Base-by-base conservation (phyloP, 2,888 invertebrate species). In the Heliconius charithonia region DNA sequence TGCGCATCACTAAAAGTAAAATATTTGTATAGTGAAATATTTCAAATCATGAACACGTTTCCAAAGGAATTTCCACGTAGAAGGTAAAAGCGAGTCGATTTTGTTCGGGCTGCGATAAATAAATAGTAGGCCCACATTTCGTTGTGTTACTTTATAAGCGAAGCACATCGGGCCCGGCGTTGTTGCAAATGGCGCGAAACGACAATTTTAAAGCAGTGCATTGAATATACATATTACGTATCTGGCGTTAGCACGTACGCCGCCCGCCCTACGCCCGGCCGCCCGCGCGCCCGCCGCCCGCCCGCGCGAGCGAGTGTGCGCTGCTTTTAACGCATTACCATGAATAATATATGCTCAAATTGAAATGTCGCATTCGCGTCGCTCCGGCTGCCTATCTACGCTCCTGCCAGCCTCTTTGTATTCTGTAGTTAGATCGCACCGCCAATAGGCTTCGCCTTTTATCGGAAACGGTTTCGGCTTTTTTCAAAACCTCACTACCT, bases 311-410 rank as follows among this genome's bases (percentile, higher is more conserved):
- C 90, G 89, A 91, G 90, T 91, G 90, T 90, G 92, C 88, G 87
- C 90, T 89, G 93, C 94, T 95, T 94, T 93, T 93, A 95, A 93
- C 93, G 94, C 92, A 94, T 94, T 95, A 94, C 93, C 93, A 92
- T 95, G 94, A 94, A 94, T 95, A 94, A 94, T 93, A 95, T 94
- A 95, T 92, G 88, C 91, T 90, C 91, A 94, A 94, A 95, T 94
- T 95, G 95, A 94, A 94, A 94, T 93, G 93, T 93, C 94, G 94
- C 91, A 92, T 93, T 93, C 93, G 89, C 88, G 91, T 92, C 91
- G 91, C 91, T 91, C 90, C 87, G 86, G 87, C 89, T 89, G 91
- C 92, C 93, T 92, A 90, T 93, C 93, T 92, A 87, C 87, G 87
- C 87, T 85, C 83, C 83, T 85, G 82, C 87, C 89, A 82, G 81